Percentiles rank a stretch among this genome's conserved stretches.
These are phyloP conservation scores for Magallana ariakensis DNA, from an alignment of 1,140 invertebrate genomes.

Conservation along the genomic window DNA sequence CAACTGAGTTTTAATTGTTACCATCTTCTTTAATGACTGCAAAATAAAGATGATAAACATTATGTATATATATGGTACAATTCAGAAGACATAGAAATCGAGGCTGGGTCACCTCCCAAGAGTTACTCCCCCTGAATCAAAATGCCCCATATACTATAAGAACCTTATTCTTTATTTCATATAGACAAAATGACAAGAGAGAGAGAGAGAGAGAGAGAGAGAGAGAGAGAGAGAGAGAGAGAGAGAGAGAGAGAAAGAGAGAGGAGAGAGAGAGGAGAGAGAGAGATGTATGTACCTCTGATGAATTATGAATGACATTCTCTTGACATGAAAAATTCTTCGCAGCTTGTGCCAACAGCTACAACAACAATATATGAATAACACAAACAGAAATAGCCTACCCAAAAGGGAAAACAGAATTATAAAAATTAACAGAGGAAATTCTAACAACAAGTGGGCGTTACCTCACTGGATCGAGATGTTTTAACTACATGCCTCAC, in stretches of 20 bases:
- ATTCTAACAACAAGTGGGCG: not conserved
- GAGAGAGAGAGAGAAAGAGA: not conserved
- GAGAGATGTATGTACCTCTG: slow-evolving; percentile 64
- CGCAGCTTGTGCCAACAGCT: slow-evolving; percentile 73
- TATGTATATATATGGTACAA: too few species aligned
- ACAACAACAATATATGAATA: slow-evolving; percentile 30
- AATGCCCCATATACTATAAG: not conserved
- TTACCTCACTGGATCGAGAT: slow-evolving; percentile 70
- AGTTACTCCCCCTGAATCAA: not conserved
- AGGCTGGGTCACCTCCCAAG: slow-evolving; percentile 6
- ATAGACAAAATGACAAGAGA: not conserved
- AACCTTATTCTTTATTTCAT: too few species aligned
- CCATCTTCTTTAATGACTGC: slow-evolving; percentile 73
- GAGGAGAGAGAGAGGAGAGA: slow-evolving; percentile 24
- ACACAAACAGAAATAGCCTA: slow-evolving; percentile 35
- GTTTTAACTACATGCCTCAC: slow-evolving; percentile 67
- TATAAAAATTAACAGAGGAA: not conserved
- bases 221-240: not conserved
- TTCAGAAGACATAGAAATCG: not conserved
- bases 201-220: not conserved
- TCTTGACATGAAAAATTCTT: slow-evolving; percentile 76
- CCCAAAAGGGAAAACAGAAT: not conserved
- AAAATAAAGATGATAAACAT: slow-evolving; percentile 33
- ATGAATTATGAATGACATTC: slow-evolving; percentile 67
- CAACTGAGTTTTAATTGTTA: slow-evolving; percentile 67